A percentile compares a stretch with the other conserved stretches of the same genome.
Conservation (phyloP, 2,113 vertebrate genomes). For the Astatoreochromis straeleni region DNA sequence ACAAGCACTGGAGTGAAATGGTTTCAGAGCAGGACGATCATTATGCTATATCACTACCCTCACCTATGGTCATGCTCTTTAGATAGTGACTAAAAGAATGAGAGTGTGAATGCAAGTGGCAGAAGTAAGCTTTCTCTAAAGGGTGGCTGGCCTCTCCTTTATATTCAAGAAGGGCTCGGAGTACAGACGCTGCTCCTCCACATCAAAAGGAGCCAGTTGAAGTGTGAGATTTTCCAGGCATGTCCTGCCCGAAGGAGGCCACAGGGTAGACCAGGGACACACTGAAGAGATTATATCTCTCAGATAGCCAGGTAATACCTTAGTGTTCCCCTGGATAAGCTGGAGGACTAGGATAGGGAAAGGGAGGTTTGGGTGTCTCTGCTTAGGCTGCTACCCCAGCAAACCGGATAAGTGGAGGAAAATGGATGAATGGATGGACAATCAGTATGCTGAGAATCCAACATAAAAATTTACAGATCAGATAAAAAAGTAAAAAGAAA, state of each 20-base stretch:
- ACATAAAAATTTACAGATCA: not conserved
- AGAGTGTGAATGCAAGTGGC: not conserved
- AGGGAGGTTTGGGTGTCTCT: not conserved
- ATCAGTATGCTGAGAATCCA: not conserved
- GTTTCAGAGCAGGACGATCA: not conserved
- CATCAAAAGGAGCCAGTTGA: not conserved
- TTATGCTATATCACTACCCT: not conserved
- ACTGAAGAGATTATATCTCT: not conserved
- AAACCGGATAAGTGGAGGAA: rapidly evolving
- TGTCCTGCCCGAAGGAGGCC: not conserved
- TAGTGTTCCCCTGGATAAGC: not conserved
- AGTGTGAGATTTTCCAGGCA: not conserved
- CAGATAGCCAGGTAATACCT: not conserved
- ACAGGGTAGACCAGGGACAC: not conserved
- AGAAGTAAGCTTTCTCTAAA: not conserved
- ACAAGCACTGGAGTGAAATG: not conserved
- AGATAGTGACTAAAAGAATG: not conserved
- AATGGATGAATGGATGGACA: not conserved
- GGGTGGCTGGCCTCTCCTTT: not conserved
- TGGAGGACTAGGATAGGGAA: not conserved
- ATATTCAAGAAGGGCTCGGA: not conserved
- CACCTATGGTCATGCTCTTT: not conserved
- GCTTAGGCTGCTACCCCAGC: not conserved
- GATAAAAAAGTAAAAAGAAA: not conserved
- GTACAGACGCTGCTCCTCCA: not conserved